These are phyloP conservation scores for Petrocephalus microphthalmus DNA, from an alignment of 2,113 vertebrate genomes.

Conservation along the genomic window DNA sequence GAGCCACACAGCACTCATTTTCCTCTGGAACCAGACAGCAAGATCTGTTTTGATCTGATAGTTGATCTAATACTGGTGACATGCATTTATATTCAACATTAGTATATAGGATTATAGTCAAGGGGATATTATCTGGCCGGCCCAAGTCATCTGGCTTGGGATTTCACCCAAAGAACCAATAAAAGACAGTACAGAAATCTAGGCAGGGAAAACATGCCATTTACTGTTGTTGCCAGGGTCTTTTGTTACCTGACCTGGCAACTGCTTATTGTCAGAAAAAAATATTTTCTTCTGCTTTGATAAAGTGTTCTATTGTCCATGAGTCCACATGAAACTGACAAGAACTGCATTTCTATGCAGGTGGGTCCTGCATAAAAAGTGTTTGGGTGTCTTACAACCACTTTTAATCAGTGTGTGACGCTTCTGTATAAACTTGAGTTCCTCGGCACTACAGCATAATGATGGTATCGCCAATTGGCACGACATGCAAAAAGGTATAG, in stretches of 20 bases:
- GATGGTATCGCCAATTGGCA: not conserved
- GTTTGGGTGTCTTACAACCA: not conserved
- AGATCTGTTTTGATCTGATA: not conserved
- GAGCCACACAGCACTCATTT: not conserved
- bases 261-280: not conserved
- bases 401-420: not conserved
- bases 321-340: not conserved
- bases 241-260: not conserved
- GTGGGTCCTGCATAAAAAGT: not conserved
- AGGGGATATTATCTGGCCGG: not conserved
- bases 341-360: not conserved
- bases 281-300: slow-evolving; percentile 1
- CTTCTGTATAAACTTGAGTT: not conserved
- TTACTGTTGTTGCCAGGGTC: not conserved
- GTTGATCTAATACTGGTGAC: not conserved
- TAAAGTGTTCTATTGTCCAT: not conserved
- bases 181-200: not conserved
- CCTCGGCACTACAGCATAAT: not conserved
- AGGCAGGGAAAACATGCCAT: not conserved
- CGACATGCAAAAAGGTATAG: not conserved
- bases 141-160: not conserved
- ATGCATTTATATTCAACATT: not conserved
- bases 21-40: not conserved
- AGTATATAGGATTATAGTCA: not conserved
- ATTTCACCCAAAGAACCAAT: not conserved